Percentiles rank a stretch among this genome's conserved stretches.
Conservation (phyloP, 2,113 vertebrate genomes). For the Ceyx margarethae region DNA sequence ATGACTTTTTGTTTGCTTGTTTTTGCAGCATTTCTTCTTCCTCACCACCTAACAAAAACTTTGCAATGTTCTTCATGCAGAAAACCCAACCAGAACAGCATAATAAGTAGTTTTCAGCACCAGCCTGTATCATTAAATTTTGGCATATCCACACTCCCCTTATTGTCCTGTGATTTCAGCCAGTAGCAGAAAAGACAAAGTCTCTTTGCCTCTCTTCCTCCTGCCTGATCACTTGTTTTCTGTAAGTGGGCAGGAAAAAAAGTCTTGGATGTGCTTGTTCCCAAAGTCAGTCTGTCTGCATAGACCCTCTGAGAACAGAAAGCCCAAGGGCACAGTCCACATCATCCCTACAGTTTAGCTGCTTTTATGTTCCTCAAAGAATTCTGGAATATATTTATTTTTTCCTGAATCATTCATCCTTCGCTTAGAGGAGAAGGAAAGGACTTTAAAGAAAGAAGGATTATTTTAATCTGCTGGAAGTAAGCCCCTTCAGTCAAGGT, state of each 20-base stretch:
- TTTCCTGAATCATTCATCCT: not conserved
- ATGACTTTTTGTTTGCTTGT: not conserved
- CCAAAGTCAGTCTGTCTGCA: not conserved
- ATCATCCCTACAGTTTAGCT: not conserved
- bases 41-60: not conserved
- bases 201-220: not conserved
- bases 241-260: not conserved
- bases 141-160: not conserved
- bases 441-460: not conserved
- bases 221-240: not conserved
- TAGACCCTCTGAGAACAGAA: not conserved
- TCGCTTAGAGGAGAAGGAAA: not conserved
- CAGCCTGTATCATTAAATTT: not conserved
- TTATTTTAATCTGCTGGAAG: not conserved
- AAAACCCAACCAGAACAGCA: not conserved
- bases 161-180: not conserved
- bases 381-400: not conserved
- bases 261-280: not conserved
- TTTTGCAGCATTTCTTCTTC: not conserved
- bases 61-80: not conserved
- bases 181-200: not conserved
- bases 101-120: not conserved
- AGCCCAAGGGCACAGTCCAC: not conserved
- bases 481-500: not conserved
- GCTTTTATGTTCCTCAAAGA: not conserved